A percentile compares a stretch with the other conserved stretches of the same genome.
Conservation (phyloP, 1,140 invertebrate genomes). For the Gryon sp. region DNA sequence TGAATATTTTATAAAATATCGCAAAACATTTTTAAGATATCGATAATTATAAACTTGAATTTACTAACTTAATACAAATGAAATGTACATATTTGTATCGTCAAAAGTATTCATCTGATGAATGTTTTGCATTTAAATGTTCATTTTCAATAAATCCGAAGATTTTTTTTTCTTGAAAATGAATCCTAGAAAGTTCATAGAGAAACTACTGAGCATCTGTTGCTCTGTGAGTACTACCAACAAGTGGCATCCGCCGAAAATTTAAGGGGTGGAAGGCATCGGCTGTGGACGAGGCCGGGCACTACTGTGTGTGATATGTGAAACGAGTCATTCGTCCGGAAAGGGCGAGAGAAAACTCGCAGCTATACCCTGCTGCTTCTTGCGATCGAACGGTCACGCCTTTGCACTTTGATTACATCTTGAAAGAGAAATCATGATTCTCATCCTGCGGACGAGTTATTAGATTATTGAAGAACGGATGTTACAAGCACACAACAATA, state of each 20-base stretch:
- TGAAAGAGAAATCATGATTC: slow-evolving; percentile 42
- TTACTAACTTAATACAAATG: too few relatives aligned
- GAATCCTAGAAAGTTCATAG: too few relatives aligned
- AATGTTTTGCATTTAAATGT: too few relatives aligned
- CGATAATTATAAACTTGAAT: too few relatives aligned
- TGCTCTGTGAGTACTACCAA: slow-evolving; percentile 70
- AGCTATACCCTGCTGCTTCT: slow-evolving; percentile 20
- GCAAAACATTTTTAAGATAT: too few relatives aligned
- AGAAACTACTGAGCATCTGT: slow-evolving; percentile 70
- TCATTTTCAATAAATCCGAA: too few relatives aligned
- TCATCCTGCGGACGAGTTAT: slow-evolving; percentile 9
- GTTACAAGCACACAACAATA: neutral
- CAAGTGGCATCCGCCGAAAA: slow-evolving; percentile 73
- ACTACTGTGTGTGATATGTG: slow-evolving; percentile 40
- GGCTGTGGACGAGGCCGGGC: slow-evolving; percentile 41
- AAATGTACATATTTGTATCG: too few relatives aligned
- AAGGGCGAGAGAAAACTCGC: slow-evolving; percentile 46
- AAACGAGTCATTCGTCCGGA: slow-evolving; percentile 20
- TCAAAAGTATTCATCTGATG: too few relatives aligned
- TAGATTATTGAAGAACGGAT: slow-evolving; percentile 20
- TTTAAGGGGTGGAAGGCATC: slow-evolving; percentile 68
- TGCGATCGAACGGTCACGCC: slow-evolving; percentile 59
- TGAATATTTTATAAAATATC: too few relatives aligned
- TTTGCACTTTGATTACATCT: slow-evolving; percentile 62
- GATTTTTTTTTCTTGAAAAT: too few relatives aligned